Conservation (phyloP, 2,888 invertebrate species). For the Salpingus planirostris region DNA sequence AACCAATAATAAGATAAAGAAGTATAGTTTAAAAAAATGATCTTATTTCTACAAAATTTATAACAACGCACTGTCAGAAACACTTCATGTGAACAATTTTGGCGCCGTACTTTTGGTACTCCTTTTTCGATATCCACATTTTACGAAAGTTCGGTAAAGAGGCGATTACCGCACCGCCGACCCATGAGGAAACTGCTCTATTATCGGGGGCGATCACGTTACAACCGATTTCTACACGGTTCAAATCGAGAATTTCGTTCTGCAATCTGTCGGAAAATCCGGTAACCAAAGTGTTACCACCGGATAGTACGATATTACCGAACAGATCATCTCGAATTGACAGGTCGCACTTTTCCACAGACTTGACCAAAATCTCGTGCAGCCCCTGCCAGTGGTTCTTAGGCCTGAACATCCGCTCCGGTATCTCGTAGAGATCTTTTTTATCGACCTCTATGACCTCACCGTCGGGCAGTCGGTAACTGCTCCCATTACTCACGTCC, state of each 20-base stretch:
- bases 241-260: constrained; percentile 6
- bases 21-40: too few species aligned
- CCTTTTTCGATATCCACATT: constrained; percentile 12
- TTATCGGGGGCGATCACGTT: constrained; percentile 9
- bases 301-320: constrained; percentile 15
- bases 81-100: constrained; percentile 13
- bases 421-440: constrained; percentile 3
- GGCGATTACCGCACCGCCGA: constrained; percentile 16
- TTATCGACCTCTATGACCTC: constrained; percentile 3
- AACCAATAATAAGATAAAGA: too few species aligned
- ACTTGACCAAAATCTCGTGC: constrained; percentile 14
- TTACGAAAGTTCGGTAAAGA: constrained; percentile 14
- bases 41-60: too few species aligned
- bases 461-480: constrained; percentile 14
- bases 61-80: too few species aligned
- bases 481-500: too few species aligned
- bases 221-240: constrained; percentile 6
- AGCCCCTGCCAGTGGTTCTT: constrained; percentile 11
- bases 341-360: constrained; percentile 14
- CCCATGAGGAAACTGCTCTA: constrained; percentile 14
- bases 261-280: constrained; percentile 13
- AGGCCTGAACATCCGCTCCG: constrained; percentile 2
- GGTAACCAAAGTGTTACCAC: constrained; percentile 14
- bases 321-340: constrained; percentile 13
- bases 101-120: constrained; percentile 15